Percentiles rank a stretch among this genome's conserved stretches.
Evolutionary conservation across 2,113 vertebrate species (phyloP).

Genomic region (Phalacrocorax brasilianus): DNA sequence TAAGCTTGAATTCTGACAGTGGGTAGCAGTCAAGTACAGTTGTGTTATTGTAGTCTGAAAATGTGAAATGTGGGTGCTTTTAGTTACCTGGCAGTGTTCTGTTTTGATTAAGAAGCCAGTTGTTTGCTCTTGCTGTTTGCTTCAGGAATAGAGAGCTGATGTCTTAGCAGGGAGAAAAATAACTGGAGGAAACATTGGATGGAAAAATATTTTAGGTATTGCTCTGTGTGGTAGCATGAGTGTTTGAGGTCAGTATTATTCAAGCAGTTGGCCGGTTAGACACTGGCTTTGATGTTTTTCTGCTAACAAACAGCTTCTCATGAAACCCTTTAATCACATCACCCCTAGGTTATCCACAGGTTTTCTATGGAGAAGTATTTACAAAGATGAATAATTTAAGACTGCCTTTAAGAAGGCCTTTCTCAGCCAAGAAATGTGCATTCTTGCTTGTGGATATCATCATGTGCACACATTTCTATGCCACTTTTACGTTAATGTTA

Average conservation of each 20-base stretch:
- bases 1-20: not conserved
- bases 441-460: not conserved
- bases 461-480: fast-evolving
- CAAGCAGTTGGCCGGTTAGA: not conserved
- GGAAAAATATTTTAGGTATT: not conserved
- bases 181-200: not conserved
- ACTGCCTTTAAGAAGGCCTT: not conserved
- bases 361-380: not conserved
- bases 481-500: not conserved
- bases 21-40: not conserved
- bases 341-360: not conserved
- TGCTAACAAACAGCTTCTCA: not conserved
- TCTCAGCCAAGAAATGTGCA: not conserved
- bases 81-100: not conserved
- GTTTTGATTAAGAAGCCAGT: not conserved
- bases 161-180: not conserved
- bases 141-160: not conserved
- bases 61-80: not conserved
- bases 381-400: not conserved
- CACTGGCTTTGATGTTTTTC: not conserved
- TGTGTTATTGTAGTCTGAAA: not conserved
- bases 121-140: not conserved
- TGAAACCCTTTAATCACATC: not conserved
- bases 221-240: not conserved
- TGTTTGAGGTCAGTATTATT: not conserved